Base-by-base conservation (phyloP, 1,140 invertebrate genomes). In the Drosophila nikananu region DNA sequence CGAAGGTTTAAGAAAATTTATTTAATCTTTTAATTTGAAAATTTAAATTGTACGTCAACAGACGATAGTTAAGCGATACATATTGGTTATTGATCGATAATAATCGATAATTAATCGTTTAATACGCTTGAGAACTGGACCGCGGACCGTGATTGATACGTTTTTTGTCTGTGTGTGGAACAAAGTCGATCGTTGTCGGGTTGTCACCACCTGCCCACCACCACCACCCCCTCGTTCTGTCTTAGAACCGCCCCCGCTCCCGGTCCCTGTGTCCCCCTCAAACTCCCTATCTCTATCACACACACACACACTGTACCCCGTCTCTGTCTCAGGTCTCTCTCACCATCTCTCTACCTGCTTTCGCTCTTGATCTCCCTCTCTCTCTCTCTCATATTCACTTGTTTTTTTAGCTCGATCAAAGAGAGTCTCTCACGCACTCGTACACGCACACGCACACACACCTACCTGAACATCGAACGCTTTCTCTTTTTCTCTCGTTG, bases 401-500 rank as follows among this genome's bases (percentile, higher is more conserved):
- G 19, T 27, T 27, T 41, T n/a, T 37, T 27, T 48, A 60, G 64
- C 64, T 66, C 52, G 52, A 4, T 39, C 61, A 54, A 80, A 74
- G 74, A 78, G 82, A 75, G 64, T 71, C 49, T 70, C 58, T 67
- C 42, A 51, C 52, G 59, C 62, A 54, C 70, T 46, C 63, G n/a
- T 30, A 23, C 42, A 65, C 55, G 57, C 54, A 41, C 39, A 46
- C 67, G 39, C 55, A 25, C 32, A n/a, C n/a, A 19, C 17, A 42
- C 79, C 81, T 23, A 70, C 61, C 64, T 65, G 62, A 73, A 68
- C 72, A 81, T 86, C 72, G 63, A 83, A 86, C 74, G 81, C 84
- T 87, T 84, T 90, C 84, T 89, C 86, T 84, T 86, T 89, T 86
- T 89, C 86, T 89, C 86, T 90, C 86, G 84, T 87, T 87, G 83